A percentile compares a stretch with the other conserved stretches of the same genome.
Evolutionary conservation across 1,140 invertebrate species (phyloP).

Genomic region (Leptoteleia sp.): DNA sequence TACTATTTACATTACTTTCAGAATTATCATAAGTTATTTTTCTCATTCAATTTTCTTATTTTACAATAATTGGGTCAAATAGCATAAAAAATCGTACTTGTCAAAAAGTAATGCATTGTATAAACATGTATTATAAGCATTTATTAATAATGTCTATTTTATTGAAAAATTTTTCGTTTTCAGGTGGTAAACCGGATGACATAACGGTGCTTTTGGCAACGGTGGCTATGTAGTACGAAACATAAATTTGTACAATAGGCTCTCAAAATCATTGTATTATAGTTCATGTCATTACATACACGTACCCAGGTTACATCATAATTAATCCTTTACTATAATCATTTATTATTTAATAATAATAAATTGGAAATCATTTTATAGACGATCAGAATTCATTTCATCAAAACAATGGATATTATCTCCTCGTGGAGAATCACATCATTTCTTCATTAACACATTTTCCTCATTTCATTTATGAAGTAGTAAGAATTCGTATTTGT

Average conservation of each 20-base stretch:
- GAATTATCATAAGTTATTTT: too few relatives aligned
- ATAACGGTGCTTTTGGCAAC: constrained; percentile 97
- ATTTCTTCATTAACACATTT: constrained; percentile 1
- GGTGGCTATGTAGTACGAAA: constrained; percentile 86
- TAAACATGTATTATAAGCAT: too few relatives aligned
- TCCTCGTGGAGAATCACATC: too few relatives aligned
- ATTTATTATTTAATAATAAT: constrained; percentile 74
- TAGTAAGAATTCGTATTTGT: constrained; percentile 18
- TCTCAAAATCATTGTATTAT: constrained; percentile 79
- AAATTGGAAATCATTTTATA: constrained; percentile 70
- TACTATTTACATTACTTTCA: not conserved
- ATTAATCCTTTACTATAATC: constrained; percentile 71
- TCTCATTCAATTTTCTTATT: too few relatives aligned
- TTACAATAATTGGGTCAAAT: too few relatives aligned
- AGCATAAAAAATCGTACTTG: too few relatives aligned
- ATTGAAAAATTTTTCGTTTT: constrained; percentile 48
- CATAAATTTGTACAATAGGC: constrained; percentile 74
- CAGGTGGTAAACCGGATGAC: constrained; percentile 98
- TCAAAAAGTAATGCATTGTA: too few relatives aligned
- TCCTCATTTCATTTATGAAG: too few relatives aligned
- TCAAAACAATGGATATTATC: too few relatives aligned
- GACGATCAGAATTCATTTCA: constrained; percentile 48
- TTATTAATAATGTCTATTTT: too few relatives aligned
- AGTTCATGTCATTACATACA: constrained; percentile 78
- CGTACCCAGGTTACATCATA: constrained; percentile 74